Evolutionary conservation across 2,113 vertebrate genomes (phyloP).

Genomic region (Megaceryle torquata): DNA sequence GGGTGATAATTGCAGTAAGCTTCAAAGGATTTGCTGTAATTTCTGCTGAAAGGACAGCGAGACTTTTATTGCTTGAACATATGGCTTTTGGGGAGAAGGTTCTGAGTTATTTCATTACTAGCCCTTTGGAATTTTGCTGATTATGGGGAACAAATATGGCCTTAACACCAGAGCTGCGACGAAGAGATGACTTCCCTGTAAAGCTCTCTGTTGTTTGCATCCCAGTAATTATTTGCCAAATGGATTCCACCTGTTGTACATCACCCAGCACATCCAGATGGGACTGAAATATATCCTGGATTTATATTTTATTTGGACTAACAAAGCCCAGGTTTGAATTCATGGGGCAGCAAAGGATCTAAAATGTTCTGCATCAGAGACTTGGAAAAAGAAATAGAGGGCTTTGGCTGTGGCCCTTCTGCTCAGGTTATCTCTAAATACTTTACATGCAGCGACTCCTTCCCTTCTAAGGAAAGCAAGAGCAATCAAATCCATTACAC

Average conservation of each 20-base stretch:
- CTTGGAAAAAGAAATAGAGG: slow-evolving; percentile 39
- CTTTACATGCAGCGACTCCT: slow-evolving; percentile 1
- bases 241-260: slow-evolving; percentile 37
- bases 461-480: slow-evolving; percentile 28
- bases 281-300: background rate
- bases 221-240: slow-evolving; percentile 46
- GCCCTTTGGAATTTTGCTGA: slow-evolving; percentile 1
- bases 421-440: slow-evolving; percentile 47
- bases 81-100: background rate
- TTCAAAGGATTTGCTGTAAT: slow-evolving; percentile 45
- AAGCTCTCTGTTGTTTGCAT: background rate
- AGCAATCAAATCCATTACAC: background rate
- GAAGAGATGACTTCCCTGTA: slow-evolving; percentile 40
- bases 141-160: background rate
- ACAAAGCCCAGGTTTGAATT: slow-evolving; percentile 54
- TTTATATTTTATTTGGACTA: slow-evolving; percentile 45
- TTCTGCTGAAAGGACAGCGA: slow-evolving; percentile 33
- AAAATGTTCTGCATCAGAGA: slow-evolving; percentile 44
- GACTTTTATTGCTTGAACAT: slow-evolving; percentile 26
- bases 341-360: slow-evolving; percentile 25
- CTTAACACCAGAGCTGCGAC: slow-evolving; percentile 33
- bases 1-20: background rate
- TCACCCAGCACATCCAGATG: slow-evolving; percentile 39
- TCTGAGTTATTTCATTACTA: background rate
- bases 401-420: background rate